A percentile compares a stretch with the other conserved stretches of the same genome.
Conservation (phyloP, 2,797 vertebrate species). For the Lacerta viridis region DNA sequence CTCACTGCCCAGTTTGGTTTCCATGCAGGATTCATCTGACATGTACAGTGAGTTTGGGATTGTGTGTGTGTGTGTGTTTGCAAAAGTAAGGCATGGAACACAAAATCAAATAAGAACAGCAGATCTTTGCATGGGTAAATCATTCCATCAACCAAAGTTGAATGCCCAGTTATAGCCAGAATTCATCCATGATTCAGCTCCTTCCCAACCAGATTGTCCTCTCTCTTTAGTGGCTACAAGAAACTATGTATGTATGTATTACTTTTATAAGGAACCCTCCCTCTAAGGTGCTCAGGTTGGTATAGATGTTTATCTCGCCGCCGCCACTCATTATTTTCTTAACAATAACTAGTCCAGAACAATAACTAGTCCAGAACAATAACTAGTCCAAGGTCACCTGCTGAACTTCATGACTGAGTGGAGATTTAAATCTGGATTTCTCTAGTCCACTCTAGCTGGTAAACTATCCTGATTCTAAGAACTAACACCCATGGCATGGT, state of each 20-base stretch:
- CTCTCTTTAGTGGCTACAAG: neutral
- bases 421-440: too few species aligned
- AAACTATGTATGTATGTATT: neutral
- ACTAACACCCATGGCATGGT: neutral
- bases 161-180: neutral
- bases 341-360: too few species aligned
- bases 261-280: neutral
- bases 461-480: neutral
- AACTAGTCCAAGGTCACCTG: neutral
- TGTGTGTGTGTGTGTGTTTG: too few species aligned
- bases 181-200: constrained; percentile 5
- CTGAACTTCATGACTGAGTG: neutral
- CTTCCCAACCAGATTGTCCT: neutral
- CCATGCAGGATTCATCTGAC: too few species aligned
- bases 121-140: too few species aligned
- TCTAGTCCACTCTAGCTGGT: neutral
- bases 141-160: neutral
- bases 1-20: too few species aligned
- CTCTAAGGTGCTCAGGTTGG: neutral
- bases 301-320: neutral
- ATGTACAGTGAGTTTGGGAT: too few species aligned
- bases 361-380: neutral
- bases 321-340: too few species aligned
- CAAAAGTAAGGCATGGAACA: too few species aligned
- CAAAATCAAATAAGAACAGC: too few species aligned